These are phyloP conservation scores for Rugalucina vietnamica DNA, from an alignment of 2,888 invertebrate genomes.

Conservation along the genomic window DNA sequence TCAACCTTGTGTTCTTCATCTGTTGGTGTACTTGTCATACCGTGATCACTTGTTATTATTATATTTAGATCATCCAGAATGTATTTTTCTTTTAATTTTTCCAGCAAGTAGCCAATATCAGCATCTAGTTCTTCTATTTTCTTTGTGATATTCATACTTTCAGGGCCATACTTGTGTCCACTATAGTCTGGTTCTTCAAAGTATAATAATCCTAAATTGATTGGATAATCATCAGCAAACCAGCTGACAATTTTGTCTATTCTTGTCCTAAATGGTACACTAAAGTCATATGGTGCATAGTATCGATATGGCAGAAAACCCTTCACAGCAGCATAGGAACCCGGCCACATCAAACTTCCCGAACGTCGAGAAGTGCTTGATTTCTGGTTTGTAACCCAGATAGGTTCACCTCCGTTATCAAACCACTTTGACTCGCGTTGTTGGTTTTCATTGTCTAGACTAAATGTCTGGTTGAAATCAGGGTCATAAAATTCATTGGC, in stretches of 20 bases:
- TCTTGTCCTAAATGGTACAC: conserved; percentile 73
- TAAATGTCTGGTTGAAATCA: conserved; percentile 74
- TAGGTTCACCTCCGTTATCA: conserved; percentile 82
- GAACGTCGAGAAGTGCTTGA: conserved; percentile 86
- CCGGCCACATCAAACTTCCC: conserved; percentile 90
- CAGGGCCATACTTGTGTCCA: conserved; percentile 87
- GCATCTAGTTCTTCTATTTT: conserved; percentile 85
- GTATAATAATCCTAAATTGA: conserved; percentile 89
- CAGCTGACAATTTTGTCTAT: conserved; percentile 77
- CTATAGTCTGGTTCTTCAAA: conserved; percentile 89
- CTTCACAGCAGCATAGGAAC: conserved; percentile 84
- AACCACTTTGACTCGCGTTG: conserved; percentile 85
- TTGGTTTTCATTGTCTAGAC: conserved; percentile 45
- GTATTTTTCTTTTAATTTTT: conserved; percentile 85
- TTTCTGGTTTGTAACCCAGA: conserved; percentile 85
- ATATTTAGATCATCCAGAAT: conserved; percentile 87
- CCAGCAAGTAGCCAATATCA: conserved; percentile 85
- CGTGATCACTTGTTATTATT: conserved; percentile 90
- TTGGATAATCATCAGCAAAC: conserved; percentile 85
- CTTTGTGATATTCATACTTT: conserved; percentile 83
- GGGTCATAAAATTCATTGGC: conserved; percentile 88
- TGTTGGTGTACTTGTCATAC: conserved; percentile 86
- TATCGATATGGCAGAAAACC: conserved; percentile 69
- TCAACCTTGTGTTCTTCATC: conserved; percentile 67
- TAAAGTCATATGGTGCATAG: conserved; percentile 61